Evolutionary conservation across 2,888 invertebrate species (phyloP).

Genomic region (Lysandra coridon): DNA sequence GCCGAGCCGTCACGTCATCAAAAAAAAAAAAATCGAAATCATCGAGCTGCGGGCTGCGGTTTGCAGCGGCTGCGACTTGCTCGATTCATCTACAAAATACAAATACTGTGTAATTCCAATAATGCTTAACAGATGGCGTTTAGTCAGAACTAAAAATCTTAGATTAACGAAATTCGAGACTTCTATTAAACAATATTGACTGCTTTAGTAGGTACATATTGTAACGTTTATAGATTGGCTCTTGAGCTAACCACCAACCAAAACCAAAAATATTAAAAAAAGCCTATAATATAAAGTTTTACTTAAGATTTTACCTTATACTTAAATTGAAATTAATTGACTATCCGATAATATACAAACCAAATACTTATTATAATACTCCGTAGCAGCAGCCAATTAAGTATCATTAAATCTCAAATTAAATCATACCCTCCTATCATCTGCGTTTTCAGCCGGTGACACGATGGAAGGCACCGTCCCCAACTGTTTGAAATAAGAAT

Average conservation of each 20-base stretch:
- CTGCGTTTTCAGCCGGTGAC: slow-evolving; percentile 52
- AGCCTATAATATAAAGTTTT: too few species aligned
- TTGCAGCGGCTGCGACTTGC: background rate
- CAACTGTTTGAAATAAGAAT: slow-evolving; percentile 44
- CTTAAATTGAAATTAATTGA: too few species aligned
- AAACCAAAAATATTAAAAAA: too few species aligned
- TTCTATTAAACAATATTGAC: too few species aligned
- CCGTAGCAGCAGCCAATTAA: slow-evolving; percentile 38
- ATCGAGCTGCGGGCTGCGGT: slow-evolving; percentile 31
- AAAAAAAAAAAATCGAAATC: slow-evolving; percentile 51
- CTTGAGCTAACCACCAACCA: too few species aligned
- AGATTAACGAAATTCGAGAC: too few species aligned
- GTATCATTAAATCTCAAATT: background rate
- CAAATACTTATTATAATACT: background rate
- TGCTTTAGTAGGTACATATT: too few species aligned
- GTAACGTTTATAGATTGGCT: too few species aligned
- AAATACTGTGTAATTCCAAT: slow-evolving; percentile 37
- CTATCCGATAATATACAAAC: too few species aligned
- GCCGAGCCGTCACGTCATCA: slow-evolving; percentile 73
- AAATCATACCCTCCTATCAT: slow-evolving; percentile 57
- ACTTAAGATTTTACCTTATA: too few species aligned
- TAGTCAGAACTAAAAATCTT: background rate
- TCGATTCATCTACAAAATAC: slow-evolving; percentile 42
- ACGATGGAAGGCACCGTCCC: slow-evolving; percentile 49
- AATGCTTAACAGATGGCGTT: slow-evolving; percentile 57